Base-by-base conservation (phyloP, 1,140 invertebrate genomes). In the Drosophila miranda region DNA sequence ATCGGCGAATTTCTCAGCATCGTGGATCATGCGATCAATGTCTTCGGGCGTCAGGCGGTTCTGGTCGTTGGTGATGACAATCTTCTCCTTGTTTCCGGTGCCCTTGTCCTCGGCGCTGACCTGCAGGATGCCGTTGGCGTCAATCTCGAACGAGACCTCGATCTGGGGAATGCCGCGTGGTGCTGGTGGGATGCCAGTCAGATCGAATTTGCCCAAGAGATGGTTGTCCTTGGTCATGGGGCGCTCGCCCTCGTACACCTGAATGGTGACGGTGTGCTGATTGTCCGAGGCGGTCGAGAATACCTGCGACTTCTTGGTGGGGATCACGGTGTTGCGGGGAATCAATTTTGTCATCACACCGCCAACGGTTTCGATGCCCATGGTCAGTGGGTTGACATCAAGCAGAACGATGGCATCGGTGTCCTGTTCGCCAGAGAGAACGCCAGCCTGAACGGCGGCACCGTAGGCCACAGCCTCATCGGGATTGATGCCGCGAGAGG, bases 221-320 rank as follows among this genome's bases (percentile, higher is more conserved):
- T 99, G 98, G 92, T 99, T 99, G 91, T 99, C 99, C 92, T 99
- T 99, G 64, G 98, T 99, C 98, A 99, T 99, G 28, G 98, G 97
- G 90, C 99, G 95, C 93, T 99, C 99, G 88, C 99, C 98, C 93
- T 99, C 98, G 90, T 95, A 98, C 0, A 99, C 97, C 92, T 99
- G 98, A 91, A 99, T 99, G 42, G 98, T 99, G 6, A 99, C 99
- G 19, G 98, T 99, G 92, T 99, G 97, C 91, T 99, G 99, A 91
- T 99, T 99, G 90, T 99, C 99, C 14, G 97, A 97, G 45, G 98
- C 98, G 8, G 99, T 99, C 0, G 98, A 99, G 94, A 99, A 99
- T 79, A 99, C 98, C 91, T 99, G 98, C 5, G 98, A 98, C 91
- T 99, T 99, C 93, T 99, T 99, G n/a, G 98, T 99, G 14, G 99